Conservation (phyloP, 2,797 vertebrate species). For the Artibeus jamaicensis region DNA sequence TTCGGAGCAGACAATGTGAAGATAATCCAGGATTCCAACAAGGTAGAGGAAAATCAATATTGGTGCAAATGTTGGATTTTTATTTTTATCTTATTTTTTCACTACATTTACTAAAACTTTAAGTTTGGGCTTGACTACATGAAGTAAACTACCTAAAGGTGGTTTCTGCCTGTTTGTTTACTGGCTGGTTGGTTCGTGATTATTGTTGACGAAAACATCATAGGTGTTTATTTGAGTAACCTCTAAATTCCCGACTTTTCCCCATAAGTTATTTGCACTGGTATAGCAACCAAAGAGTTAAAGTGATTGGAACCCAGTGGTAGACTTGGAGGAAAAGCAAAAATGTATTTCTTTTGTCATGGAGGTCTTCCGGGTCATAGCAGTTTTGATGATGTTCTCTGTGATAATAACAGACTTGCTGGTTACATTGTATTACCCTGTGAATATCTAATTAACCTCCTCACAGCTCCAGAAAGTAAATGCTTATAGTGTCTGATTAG, state of each 20-base stretch:
- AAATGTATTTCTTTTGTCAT: neutral
- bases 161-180: neutral
- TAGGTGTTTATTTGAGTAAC: neutral
- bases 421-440: neutral
- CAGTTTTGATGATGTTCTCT: neutral
- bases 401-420: neutral
- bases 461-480: neutral
- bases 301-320: neutral
- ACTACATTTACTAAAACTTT: neutral
- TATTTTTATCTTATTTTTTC: neutral
- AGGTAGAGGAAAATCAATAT: slow-evolving; percentile 82
- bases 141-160: neutral
- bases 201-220: neutral
- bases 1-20: slow-evolving; percentile 98
- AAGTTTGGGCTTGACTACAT: neutral
- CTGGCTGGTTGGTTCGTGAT: neutral
- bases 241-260: neutral
- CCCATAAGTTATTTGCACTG: neutral
- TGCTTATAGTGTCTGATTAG: neutral
- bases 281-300: neutral
- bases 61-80: neutral
- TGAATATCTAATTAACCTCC: neutral
- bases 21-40: slow-evolving; percentile 99
- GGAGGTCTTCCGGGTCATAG: neutral
- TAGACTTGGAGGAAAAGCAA: neutral